Evolutionary conservation across 1,140 invertebrate genomes (phyloP), one percentile per base, ranked within the genome.

Genomic region (Cardiocondyla obscurior): DNA sequence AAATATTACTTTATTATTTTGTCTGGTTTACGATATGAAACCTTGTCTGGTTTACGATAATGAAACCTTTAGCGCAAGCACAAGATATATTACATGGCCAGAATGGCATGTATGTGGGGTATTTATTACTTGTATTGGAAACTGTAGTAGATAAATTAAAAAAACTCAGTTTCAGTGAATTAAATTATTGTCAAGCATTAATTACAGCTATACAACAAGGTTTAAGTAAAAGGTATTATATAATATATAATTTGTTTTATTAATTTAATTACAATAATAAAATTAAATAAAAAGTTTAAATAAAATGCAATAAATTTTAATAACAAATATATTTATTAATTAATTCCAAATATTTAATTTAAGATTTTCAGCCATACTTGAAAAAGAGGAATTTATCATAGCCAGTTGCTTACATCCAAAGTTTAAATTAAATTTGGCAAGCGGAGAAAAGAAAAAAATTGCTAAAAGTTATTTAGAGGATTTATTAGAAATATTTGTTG

Each of bases 141-240:
- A 69, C 25, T 3, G n/a, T 69, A 69, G 3, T 49, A 33, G 16
- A 49, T 19, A 69, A 69, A 69, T 0, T 69, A 0, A 49, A 53
- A 25, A 53, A 22, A 22, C 1, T 53, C 16, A 19, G 30, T 12
- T 30, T 46, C 33, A 51, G 6, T 53, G 12, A 10, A 69, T 30
- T 49, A n/a, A 69, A 5, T 0, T 7, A 49, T 69, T 69, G 65
- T 0, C 8, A n/a, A 0, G 0, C 44, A 30, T 8, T 69, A 19
- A 5, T 49, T 1, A 30, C 14, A 19, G 44, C 44, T 5, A 14
- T 69, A 49, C 16, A 69, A 10, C 3, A 30, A 69, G 16, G 65
- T 69, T 65, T 65, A 42, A 42, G 16, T 64, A 42, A 64, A 44
- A 64, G 36, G 60, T 64, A 25, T n/a, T n/a, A n/a, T n/a, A n/a